Percentiles rank a stretch among this genome's conserved stretches.
phyloP scores from a whole-genome alignment of 2,113 vertebrate genomes.

The Excalfactoria chinensis region DNA sequence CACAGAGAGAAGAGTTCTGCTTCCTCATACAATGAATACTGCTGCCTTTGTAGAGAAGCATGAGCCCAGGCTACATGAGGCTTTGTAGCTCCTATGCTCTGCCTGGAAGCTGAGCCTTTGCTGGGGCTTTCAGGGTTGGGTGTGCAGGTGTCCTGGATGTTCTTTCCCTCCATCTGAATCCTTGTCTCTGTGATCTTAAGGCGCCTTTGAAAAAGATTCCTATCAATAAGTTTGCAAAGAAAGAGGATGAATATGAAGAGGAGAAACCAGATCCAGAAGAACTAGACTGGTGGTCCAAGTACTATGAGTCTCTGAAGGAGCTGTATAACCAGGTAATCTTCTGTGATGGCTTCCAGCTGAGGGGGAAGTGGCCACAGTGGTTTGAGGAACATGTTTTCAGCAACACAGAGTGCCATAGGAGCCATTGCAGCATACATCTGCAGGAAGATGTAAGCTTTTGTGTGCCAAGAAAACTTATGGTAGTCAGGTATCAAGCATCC shows the following conservation, averaged over 20 bases:
- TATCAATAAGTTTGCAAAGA: constrained; percentile 56
- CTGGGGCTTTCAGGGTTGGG: not conserved
- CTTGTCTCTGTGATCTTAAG: constrained; percentile 60
- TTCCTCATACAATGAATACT: not conserved
- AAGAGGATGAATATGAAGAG: constrained; percentile 83
- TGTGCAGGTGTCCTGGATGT: not conserved
- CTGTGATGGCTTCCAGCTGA: not conserved
- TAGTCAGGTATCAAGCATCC: not conserved
- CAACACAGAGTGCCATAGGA: not conserved
- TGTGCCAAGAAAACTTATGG: not conserved
- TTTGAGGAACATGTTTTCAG: not conserved
- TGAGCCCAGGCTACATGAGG: not conserved
- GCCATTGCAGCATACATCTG: not conserved
- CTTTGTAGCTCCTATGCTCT: not conserved
- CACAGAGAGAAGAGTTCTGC: not conserved
- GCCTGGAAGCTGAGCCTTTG: not conserved
- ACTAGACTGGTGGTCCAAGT: constrained; percentile 98
- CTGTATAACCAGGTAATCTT: constrained; percentile 81
- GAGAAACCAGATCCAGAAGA: constrained; percentile 89
- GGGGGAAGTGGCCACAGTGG: not conserved
- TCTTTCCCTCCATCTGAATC: not conserved
- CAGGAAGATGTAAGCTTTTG: not conserved
- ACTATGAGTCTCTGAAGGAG: constrained; percentile 89
- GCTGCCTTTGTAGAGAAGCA: not conserved
- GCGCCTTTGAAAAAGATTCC: constrained; percentile 80